Evolutionary conservation across 2,888 invertebrate genomes (phyloP).

Genomic region (Branchipolynoe longqiensis): DNA sequence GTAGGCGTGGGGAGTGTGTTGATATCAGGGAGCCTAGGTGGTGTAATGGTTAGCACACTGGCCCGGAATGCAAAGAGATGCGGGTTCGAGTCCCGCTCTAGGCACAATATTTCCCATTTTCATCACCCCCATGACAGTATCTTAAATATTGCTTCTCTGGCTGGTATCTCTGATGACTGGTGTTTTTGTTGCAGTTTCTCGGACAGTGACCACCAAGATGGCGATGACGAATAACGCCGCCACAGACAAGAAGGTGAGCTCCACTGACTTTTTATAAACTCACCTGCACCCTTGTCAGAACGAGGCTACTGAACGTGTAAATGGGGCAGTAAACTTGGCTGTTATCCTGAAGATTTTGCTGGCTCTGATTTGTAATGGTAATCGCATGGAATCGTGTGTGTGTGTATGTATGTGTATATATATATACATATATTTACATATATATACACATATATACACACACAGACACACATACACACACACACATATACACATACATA

Average conservation of each 20-base stretch:
- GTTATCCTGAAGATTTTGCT: not conserved
- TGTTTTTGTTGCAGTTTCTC: too few species aligned
- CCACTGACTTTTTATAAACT: not conserved
- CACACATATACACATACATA: not conserved
- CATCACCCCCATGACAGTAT: too few species aligned
- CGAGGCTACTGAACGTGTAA: too few species aligned
- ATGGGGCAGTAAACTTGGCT: not conserved
- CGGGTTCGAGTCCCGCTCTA: too few species aligned
- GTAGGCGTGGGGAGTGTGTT: too few species aligned
- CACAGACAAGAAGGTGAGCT: constrained; percentile 26
- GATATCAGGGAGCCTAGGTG: too few species aligned
- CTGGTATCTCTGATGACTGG: too few species aligned
- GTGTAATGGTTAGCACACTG: too few species aligned
- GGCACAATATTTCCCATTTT: too few species aligned
- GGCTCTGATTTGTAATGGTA: not conserved
- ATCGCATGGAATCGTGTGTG: not conserved
- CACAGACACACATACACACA: not conserved
- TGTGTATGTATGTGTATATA: not conserved
- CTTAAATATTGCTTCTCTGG: too few species aligned
- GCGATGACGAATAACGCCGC: constrained; percentile 23
- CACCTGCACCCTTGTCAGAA: too few species aligned
- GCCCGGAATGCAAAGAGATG: too few species aligned
- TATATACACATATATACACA: not conserved
- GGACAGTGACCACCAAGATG: constrained; percentile 8
- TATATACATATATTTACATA: not conserved